Evolutionary conservation across 1,140 invertebrate species (phyloP).

Genomic region (Hylaeus volcanicus): DNA sequence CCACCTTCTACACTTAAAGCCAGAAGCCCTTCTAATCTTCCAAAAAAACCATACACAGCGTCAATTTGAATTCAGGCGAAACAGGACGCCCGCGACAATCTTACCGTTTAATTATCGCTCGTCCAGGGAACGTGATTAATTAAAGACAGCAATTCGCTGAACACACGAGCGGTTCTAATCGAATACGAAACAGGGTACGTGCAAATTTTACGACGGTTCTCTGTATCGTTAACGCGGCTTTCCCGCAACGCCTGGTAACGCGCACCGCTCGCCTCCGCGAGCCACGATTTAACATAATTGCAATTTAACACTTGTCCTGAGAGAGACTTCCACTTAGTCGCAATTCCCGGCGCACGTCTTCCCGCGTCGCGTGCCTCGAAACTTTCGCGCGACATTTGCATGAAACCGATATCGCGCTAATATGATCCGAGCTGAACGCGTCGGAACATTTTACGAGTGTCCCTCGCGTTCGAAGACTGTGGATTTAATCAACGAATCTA

Average conservation of each 20-base stretch:
- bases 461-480: not conserved
- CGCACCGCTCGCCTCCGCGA: constrained; percentile 32
- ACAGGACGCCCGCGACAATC: not conserved
- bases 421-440: constrained; percentile 5
- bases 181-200: constrained; percentile 13
- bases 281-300: constrained; percentile 61
- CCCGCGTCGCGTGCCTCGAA: not conserved
- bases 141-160: constrained; percentile 11
- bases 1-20: too few species aligned
- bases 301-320: constrained; percentile 53
- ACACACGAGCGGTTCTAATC: not conserved
- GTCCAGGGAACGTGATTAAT: constrained; percentile 37
- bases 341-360: constrained; percentile 18
- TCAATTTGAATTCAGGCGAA: not conserved
- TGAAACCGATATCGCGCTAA: constrained; percentile 32
- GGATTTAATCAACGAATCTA: not conserved
- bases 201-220: constrained; percentile 51
- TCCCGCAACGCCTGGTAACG: not conserved
- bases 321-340: constrained; percentile 21
- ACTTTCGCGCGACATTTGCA: constrained; percentile 25
- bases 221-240: constrained; percentile 54
- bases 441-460: not conserved
- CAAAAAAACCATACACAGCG: not conserved
- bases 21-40: not conserved
- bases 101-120: constrained; percentile 40